Percentiles rank a stretch among this genome's conserved stretches.
Conservation (phyloP, 1,140 invertebrate genomes). For the Catajapyx aquilonaris region DNA sequence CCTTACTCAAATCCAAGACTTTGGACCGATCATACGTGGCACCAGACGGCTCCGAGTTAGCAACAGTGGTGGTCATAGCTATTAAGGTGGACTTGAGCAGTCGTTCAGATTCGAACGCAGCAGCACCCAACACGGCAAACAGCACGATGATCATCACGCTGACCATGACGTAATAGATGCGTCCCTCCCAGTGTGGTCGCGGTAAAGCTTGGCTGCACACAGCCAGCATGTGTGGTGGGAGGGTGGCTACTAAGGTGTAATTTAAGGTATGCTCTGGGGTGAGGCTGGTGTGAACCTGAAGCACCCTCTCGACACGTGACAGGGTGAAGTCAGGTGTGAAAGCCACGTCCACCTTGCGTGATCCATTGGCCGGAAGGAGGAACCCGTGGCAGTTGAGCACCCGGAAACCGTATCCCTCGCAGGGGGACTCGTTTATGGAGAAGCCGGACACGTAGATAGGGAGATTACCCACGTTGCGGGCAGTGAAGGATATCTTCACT, state of each 20-base stretch:
- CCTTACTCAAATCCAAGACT: no score
- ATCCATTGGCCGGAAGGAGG: slow-evolving; percentile 54
- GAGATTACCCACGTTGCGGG: slow-evolving; percentile 68
- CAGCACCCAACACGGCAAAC: slow-evolving; percentile 39
- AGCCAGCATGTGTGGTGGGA: slow-evolving; percentile 53
- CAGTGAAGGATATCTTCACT: slow-evolving; percentile 64
- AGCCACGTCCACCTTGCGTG: slow-evolving; percentile 68
- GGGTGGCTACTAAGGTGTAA: slow-evolving; percentile 54
- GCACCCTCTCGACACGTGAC: slow-evolving; percentile 41
- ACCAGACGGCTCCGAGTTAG: no score
- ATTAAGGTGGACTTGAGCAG: no score
- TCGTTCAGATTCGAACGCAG: no score
- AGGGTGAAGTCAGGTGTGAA: slow-evolving; percentile 87
- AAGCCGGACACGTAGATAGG: slow-evolving; percentile 53
- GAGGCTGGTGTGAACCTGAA: slow-evolving; percentile 29
- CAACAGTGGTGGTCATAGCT: no score
- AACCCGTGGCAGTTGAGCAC: slow-evolving; percentile 68
- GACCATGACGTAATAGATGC: slow-evolving; percentile 44
- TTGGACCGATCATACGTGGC: no score
- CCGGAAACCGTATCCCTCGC: slow-evolving; percentile 72
- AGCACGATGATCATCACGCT: slow-evolving; percentile 38
- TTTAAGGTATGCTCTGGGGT: slow-evolving; percentile 34
- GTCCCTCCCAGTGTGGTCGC: slow-evolving; percentile 58
- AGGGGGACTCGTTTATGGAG: slow-evolving; percentile 46
- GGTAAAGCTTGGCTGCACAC: slow-evolving; percentile 45